A percentile compares a stretch with the other conserved stretches of the same genome.
Conservation (phyloP, 2,113 vertebrate genomes). For the Aythya baeri region DNA sequence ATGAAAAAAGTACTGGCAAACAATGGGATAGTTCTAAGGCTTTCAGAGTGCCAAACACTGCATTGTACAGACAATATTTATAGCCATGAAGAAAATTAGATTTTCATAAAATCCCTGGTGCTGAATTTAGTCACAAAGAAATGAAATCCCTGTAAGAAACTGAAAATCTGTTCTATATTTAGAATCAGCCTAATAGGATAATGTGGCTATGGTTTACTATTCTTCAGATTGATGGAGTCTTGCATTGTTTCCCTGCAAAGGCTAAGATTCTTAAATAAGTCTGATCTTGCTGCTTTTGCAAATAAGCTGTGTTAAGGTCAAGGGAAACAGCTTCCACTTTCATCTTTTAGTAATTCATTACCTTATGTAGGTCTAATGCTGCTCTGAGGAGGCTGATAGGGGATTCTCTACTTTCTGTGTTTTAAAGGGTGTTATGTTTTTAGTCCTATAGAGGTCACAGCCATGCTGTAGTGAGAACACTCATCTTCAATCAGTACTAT, state of each 20-base stretch:
- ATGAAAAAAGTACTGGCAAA: background rate
- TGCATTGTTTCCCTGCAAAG: conserved; percentile 1
- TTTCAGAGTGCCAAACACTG: background rate
- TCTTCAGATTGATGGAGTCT: background rate
- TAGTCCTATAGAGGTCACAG: background rate
- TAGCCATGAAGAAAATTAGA: background rate
- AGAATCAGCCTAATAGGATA: conserved; percentile 49
- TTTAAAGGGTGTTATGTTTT: background rate
- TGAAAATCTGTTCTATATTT: conserved; percentile 55
- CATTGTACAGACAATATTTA: background rate
- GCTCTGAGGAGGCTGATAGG: background rate
- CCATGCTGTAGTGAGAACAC: background rate
- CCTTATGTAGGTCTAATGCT: background rate
- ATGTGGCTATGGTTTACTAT: background rate
- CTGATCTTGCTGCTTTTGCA: background rate
- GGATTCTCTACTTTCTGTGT: rapidly evolving
- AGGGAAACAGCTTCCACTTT: background rate
- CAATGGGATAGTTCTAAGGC: background rate
- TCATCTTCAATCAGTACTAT: background rate
- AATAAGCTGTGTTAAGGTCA: background rate
- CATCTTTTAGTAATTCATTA: background rate
- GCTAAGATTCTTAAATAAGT: background rate
- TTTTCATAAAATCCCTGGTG: background rate
- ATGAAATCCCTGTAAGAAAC: conserved; percentile 27
- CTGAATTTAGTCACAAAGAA: conserved; percentile 23